These are phyloP conservation scores for Lemur catta DNA, from an alignment of 2,797 vertebrate genomes.

Conservation along the genomic window DNA sequence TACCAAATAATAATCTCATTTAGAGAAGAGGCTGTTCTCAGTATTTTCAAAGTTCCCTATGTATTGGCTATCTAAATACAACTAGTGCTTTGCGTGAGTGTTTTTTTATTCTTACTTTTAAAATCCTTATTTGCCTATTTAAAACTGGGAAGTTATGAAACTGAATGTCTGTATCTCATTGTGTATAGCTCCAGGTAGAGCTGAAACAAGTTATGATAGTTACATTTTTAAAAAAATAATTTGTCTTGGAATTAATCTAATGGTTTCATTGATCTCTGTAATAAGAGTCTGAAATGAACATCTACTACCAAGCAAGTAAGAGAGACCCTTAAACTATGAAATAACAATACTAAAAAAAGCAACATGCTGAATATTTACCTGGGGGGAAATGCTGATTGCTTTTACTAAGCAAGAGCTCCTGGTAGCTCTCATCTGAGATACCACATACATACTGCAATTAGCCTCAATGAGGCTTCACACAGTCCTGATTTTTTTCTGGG, in stretches of 20 bases:
- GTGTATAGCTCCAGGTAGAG: background rate
- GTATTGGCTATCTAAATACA: background rate
- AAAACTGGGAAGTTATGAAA: background rate
- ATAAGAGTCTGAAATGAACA: constrained; percentile 27
- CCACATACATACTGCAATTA: constrained; percentile 44
- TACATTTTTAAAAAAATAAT: background rate
- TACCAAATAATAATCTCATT: constrained; percentile 3
- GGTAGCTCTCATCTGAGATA: background rate
- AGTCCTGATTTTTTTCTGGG: constrained; percentile 70
- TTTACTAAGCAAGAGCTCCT: constrained; percentile 33
- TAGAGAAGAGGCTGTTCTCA: constrained; percentile 5
- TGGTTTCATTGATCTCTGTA: background rate
- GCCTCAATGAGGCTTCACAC: constrained; percentile 1
- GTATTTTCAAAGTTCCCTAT: background rate
- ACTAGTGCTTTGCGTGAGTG: background rate
- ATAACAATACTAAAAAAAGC: constrained; percentile 31
- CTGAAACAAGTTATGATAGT: constrained; percentile 28
- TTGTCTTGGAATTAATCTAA: constrained; percentile 9
- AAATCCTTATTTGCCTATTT: constrained; percentile 25
- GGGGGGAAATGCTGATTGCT: background rate
- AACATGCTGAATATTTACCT: constrained; percentile 46
- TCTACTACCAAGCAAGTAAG: background rate
- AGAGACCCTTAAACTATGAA: constrained; percentile 30
- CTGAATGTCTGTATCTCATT: background rate
- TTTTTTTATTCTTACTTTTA: background rate